Percentiles rank a stretch among this genome's conserved stretches.
phyloP scores from a whole-genome alignment of 2,888 invertebrate genomes.

The Sclerodermus sp. region DNA sequence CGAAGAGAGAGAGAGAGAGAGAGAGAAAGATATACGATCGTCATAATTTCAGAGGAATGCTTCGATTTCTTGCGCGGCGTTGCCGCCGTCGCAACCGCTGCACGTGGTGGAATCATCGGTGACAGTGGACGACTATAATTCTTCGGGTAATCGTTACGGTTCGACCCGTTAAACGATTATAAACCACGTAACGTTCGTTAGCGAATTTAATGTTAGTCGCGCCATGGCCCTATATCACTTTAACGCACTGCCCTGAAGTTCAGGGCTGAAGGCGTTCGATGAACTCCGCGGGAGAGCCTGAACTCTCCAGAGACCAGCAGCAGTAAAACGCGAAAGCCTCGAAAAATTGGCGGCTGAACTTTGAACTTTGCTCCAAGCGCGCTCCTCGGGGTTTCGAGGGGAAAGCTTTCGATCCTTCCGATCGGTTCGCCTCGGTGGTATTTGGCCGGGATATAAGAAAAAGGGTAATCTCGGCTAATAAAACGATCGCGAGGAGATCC shows the following conservation, averaged over 20 bases:
- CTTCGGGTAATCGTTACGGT: constrained; percentile 29
- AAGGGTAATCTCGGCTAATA: constrained; percentile 10
- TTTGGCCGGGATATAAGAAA: too few relatives aligned
- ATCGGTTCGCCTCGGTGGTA: too few relatives aligned
- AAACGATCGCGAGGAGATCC: constrained; percentile 14
- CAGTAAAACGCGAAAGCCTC: too few relatives aligned
- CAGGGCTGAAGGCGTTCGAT: constrained; percentile 29
- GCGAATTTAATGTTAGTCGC: constrained; percentile 45
- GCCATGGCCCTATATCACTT: constrained; percentile 28
- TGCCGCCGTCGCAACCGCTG: too few relatives aligned
- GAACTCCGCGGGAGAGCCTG: too few relatives aligned
- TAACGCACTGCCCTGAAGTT: constrained; percentile 28
- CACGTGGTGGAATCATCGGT: constrained; percentile 12
- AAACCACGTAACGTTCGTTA: constrained; percentile 43
- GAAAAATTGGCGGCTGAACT: too few relatives aligned
- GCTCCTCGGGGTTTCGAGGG: too few relatives aligned
- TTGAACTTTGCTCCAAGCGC: too few relatives aligned
- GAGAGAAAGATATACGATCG: background rate
- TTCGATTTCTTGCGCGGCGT: constrained; percentile 1
- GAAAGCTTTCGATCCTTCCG: too few relatives aligned
- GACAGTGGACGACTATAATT: constrained; percentile 24
- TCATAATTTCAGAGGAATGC: background rate
- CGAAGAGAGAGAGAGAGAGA: too few relatives aligned
- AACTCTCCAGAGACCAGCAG: too few relatives aligned
- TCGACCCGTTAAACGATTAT: constrained; percentile 29